A percentile compares a stretch with the other conserved stretches of the same genome.
These are phyloP conservation scores for Ctenopoma kingsleyae DNA, from an alignment of 2,797 vertebrate species.

Conservation along the genomic window DNA sequence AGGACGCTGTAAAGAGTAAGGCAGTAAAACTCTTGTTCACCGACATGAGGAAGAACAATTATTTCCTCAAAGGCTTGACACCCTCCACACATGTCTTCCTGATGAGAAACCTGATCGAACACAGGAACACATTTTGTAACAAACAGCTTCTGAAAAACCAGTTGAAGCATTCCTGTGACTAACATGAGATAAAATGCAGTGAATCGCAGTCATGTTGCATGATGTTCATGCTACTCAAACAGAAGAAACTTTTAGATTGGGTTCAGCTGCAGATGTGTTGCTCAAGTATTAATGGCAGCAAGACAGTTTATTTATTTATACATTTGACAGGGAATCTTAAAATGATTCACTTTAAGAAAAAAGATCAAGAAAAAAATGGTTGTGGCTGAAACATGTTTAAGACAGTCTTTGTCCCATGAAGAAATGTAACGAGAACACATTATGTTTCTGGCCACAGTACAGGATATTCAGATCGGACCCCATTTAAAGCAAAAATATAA, in stretches of 20 bases:
- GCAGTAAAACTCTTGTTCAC: constrained; percentile 35
- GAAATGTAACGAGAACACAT: constrained; percentile 41
- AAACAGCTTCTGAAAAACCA: not conserved
- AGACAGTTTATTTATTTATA: not conserved
- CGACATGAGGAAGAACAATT: constrained; percentile 26
- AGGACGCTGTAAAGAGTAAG: constrained; percentile 24
- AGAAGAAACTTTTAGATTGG: no score
- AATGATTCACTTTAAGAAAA: not conserved
- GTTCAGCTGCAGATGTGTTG: no score
- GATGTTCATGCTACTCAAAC: no score
- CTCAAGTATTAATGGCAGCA: no score
- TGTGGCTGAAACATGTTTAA: constrained; percentile 4
- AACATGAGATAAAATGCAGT: not conserved
- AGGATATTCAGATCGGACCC: constrained; percentile 10
- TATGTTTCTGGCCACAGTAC: constrained; percentile 11
- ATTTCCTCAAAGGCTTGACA: constrained; percentile 31
- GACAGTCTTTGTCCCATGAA: constrained; percentile 1
- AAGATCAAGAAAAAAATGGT: not conserved
- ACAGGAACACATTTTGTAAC: constrained; percentile 17
- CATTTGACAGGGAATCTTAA: not conserved
- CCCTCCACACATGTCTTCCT: constrained; percentile 40
- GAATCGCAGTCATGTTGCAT: no score
- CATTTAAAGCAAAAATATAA: constrained; percentile 21
- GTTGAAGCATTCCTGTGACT: not conserved
- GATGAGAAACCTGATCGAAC: constrained; percentile 36